A percentile compares a stretch with the other conserved stretches of the same genome.
These are phyloP conservation scores for Melanostoma mellinum DNA, from an alignment of 2,888 invertebrate species.

Conservation along the genomic window DNA sequence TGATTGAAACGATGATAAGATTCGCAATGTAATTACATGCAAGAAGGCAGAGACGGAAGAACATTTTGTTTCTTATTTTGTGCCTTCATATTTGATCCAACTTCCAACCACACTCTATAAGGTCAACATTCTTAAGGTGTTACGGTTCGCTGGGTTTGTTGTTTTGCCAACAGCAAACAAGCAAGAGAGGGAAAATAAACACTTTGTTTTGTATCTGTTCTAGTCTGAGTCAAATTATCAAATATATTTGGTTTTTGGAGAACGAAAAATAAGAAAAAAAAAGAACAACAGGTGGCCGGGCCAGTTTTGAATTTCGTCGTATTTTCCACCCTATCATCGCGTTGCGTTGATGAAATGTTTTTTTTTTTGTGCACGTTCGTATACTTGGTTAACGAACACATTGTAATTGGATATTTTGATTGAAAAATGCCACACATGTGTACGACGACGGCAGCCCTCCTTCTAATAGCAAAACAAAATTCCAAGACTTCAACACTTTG, in stretches of 20 bases:
- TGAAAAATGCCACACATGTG: conserved; percentile 53
- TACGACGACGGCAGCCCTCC: neutral
- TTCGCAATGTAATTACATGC: conserved; percentile 26
- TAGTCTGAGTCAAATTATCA: too few species aligned
- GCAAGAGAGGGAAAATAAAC: conserved; percentile 28
- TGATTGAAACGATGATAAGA: conserved; percentile 19
- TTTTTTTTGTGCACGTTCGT: too few species aligned
- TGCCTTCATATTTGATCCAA: conserved; percentile 28
- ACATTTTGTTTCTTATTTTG: neutral
- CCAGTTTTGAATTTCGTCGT: neutral
- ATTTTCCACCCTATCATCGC: too few species aligned
- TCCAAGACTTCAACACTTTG: too few species aligned
- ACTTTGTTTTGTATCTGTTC: neutral
- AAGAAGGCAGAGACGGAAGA: neutral
- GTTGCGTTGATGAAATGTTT: too few species aligned
- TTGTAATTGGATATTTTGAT: conserved; percentile 59
- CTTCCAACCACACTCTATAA: conserved; percentile 29
- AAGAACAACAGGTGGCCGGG: conserved; percentile 43
- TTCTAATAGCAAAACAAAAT: neutral
- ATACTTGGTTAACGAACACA: neutral
- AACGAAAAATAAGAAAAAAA: neutral
- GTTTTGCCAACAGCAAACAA: neutral
- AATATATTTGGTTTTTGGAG: neutral
- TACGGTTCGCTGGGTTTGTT: conserved; percentile 44
- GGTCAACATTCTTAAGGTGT: conserved; percentile 64